Evolutionary conservation across 2,113 vertebrate species (phyloP).

Genomic region (Merops nubicus): DNA sequence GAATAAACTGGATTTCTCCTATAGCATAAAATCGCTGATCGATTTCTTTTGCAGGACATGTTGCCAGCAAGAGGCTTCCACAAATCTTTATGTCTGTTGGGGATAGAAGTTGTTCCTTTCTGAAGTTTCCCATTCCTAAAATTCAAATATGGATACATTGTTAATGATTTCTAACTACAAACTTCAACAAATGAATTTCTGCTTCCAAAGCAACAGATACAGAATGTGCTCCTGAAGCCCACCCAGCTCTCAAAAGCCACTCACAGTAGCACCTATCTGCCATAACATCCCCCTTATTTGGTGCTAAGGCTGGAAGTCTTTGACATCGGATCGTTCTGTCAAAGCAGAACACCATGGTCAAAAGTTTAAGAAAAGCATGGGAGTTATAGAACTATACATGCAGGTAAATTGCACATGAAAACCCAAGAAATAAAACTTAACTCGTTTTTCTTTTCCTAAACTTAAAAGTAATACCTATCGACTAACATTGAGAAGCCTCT

Average conservation of each 20-base stretch:
- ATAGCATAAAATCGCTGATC: rapidly evolving
- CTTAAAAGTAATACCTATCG: neutral
- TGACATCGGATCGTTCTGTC: neutral
- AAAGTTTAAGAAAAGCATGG: neutral
- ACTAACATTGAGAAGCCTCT: neutral
- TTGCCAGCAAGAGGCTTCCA: neutral
- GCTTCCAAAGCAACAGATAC: neutral
- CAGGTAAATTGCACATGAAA: neutral
- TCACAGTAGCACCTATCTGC: neutral
- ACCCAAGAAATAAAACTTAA: neutral
- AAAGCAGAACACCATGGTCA: neutral
- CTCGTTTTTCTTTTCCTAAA: neutral
- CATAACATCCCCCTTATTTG: neutral
- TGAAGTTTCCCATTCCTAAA: neutral
- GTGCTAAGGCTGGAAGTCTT: neutral
- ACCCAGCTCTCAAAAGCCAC: neutral
- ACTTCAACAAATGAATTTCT: neutral
- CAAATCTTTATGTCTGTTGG: neutral
- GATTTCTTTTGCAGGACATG: neutral
- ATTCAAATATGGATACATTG: neutral
- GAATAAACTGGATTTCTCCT: neutral
- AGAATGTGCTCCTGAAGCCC: neutral
- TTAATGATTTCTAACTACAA: neutral
- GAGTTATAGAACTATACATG: neutral
- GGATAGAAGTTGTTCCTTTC: neutral